Base-by-base conservation (phyloP, 92 coral and sea anemone species). In the Umimayanthus kanabou region DNA sequence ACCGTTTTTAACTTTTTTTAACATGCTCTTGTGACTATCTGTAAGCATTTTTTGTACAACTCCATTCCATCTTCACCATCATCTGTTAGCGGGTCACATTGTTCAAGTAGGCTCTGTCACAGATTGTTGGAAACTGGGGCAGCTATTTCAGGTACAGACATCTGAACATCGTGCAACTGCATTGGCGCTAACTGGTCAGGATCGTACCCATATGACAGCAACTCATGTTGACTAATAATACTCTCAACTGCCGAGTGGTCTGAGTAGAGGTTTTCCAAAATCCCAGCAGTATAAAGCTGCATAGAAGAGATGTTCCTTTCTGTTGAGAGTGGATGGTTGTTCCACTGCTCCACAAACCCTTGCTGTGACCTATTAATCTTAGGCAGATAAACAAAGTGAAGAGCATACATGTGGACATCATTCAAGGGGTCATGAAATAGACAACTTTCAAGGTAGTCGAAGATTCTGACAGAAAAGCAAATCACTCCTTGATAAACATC, bases 281-380 rank as follows among this genome's bases (percentile, higher is more conserved):
- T 89, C 10, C 95, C 95, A 37, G 88, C 80, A 33, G 93, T 90
- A 82, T 45, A 92, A 39, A 92, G 89, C 82, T 92, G 95, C 43
- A 92, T 16, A 9, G 95, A 93, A 26, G 93, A 87, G 74, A 72
- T 66, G 39, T 91, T 91, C 10, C 81, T 55, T 77, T 93, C 92
- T 43, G 95, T 88, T n/a, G 91, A 88, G 2, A 90, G 39, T 26
- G 91, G 91, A 67, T 88, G 93, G 81, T 85, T 77, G 15, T 92
- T 61, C 95, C 91, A 90, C 55, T 90, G 92, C 8, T 40, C 37
- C 18, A 74, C 30, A 69, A 90, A 90, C 70, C 90, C 91, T 67
- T 71, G 57, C 50, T 88, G 76, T 25, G 85, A 92, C 77, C 67
- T 87, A 58, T 92, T 90, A 61, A 92, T 90, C 80, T 86, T 81